Evolutionary conservation across 2,113 vertebrate species (phyloP).

Genomic region (Etia nguti): DNA sequence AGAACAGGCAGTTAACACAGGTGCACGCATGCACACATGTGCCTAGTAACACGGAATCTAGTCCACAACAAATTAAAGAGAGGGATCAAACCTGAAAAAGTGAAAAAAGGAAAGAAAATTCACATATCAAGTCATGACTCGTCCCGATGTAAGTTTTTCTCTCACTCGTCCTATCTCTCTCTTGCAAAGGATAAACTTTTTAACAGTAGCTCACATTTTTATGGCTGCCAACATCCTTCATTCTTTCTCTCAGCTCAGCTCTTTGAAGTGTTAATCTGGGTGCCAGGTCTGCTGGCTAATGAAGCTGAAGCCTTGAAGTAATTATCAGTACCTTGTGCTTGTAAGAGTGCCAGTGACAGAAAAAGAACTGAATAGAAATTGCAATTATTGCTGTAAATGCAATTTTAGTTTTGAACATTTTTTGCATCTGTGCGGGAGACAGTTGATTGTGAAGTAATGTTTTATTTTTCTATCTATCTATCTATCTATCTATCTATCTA

Average conservation of each 20-base stretch:
- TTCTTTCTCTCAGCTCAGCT: not conserved
- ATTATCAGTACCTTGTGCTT: constrained; percentile 32
- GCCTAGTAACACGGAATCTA: not conserved
- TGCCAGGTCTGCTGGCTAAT: constrained; percentile 43
- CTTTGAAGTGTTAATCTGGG: constrained; percentile 54
- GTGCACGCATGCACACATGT: not conserved
- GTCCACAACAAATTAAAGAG: not conserved
- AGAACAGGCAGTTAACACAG: not conserved
- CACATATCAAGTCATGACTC: not conserved
- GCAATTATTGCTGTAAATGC: not conserved
- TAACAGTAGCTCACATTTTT: constrained; percentile 9
- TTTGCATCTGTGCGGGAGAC: not conserved
- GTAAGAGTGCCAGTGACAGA: not conserved
- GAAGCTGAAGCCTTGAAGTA: constrained; percentile 36
- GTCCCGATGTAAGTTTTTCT: not conserved
- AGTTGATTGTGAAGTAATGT: not conserved
- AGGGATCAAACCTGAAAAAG: not conserved
- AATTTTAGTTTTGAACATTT: not conserved
- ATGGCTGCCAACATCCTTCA: not conserved
- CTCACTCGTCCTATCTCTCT: not conserved
- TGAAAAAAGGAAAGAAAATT: not conserved
- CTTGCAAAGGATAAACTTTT: not conserved
- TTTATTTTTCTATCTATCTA: not conserved
- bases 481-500: not conserved
- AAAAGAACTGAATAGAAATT: not conserved